A percentile compares a stretch with the other conserved stretches of the same genome.
Evolutionary conservation across 2,888 invertebrate genomes (phyloP).

Genomic region (Lacanobia wlatinum): DNA sequence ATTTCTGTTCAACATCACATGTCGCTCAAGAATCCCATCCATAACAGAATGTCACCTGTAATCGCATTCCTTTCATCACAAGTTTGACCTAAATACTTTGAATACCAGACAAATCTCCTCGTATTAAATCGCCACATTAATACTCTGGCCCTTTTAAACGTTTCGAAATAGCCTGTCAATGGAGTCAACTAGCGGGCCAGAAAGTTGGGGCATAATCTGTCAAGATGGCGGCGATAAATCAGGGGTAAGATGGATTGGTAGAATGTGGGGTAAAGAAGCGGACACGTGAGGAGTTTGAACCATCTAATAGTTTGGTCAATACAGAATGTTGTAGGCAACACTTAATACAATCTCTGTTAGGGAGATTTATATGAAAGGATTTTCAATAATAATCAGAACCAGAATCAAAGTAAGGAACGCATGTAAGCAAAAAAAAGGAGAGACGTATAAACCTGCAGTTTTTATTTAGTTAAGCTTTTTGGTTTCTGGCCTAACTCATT

Average conservation of each 20-base stretch:
- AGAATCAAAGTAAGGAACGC: too few relatives aligned
- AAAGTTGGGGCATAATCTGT: slow-evolving; percentile 32
- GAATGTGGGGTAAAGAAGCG: slow-evolving; percentile 19
- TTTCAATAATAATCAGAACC: too few relatives aligned
- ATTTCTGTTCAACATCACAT: slow-evolving; percentile 13
- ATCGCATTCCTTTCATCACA: slow-evolving; percentile 15
- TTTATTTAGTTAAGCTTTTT: too few relatives aligned
- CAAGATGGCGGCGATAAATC: slow-evolving; percentile 44
- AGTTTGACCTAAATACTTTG: slow-evolving; percentile 43
- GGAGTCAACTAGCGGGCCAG: slow-evolving; percentile 4
- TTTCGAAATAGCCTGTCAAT: slow-evolving; percentile 45
- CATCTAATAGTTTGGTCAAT: neutral
- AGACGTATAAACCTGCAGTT: too few relatives aligned
- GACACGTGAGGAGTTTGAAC: neutral
- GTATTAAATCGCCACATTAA: slow-evolving; percentile 9
- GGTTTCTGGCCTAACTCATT: too few relatives aligned
- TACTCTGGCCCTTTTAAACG: slow-evolving; percentile 21
- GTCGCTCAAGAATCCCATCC: neutral
- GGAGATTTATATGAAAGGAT: too few relatives aligned
- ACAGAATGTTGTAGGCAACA: neutral
- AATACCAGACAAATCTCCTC: slow-evolving; percentile 24
- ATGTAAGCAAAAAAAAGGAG: too few relatives aligned
- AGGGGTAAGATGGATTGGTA: slow-evolving; percentile 33
- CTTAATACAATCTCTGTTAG: too few relatives aligned
- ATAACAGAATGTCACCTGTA: slow-evolving; percentile 21